These are phyloP conservation scores for Cantharis rufa DNA, from an alignment of 2,888 invertebrate species.

Conservation along the genomic window DNA sequence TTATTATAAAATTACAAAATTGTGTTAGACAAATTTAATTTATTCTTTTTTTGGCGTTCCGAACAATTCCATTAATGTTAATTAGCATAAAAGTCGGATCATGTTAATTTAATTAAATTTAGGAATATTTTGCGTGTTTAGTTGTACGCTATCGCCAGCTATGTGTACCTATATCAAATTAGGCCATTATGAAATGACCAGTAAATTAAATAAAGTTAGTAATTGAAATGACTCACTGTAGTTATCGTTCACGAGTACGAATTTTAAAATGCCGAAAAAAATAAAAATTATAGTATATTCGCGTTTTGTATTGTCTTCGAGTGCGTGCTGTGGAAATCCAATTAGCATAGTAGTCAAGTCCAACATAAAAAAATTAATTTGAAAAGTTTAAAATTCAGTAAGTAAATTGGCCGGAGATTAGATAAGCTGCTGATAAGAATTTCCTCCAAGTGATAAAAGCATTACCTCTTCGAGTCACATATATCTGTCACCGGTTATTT, in stretches of 20 bases:
- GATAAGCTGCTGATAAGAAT: conserved; percentile 27
- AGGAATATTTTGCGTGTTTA: not conserved
- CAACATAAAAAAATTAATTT: not conserved
- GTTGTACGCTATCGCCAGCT: not conserved
- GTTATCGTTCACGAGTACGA: conserved; percentile 1
- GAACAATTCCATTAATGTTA: not conserved
- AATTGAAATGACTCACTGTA: conserved; percentile 29
- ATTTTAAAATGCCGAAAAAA: conserved; percentile 10
- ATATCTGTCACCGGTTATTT: conserved; percentile 26
- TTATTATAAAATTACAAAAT: not conserved
- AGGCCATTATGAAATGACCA: conserved; percentile 16
- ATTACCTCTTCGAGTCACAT: conserved; percentile 28
- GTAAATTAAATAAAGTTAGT: conserved; percentile 24
- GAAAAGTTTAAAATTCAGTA: conserved; percentile 12
- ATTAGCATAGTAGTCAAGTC: not conserved
- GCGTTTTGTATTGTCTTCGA: not conserved
- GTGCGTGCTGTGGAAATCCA: not conserved
- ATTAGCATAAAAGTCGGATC: not conserved
- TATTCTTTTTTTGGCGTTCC: not conserved
- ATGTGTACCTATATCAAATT: conserved; percentile 5
- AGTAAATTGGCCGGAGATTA: conserved; percentile 29
- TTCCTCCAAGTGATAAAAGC: conserved; percentile 27
- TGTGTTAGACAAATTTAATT: not conserved
- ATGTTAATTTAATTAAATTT: not conserved
- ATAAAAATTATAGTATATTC: not conserved